Conservation (phyloP, 2,888 invertebrate genomes). For the Therioaphis trifolii region DNA sequence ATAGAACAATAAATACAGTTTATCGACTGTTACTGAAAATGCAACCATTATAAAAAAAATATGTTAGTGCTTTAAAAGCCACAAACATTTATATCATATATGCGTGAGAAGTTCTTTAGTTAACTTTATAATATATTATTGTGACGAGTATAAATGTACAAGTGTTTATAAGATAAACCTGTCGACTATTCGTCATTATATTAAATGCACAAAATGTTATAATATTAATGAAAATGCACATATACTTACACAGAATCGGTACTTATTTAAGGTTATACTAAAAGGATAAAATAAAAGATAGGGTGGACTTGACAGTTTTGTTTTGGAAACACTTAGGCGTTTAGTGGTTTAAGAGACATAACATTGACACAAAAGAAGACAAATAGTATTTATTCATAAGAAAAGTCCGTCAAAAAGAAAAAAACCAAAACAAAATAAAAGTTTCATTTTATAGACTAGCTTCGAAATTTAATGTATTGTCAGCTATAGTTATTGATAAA, state of each 20-base stretch:
- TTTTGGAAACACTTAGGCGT: not conserved
- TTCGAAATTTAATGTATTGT: not conserved
- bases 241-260: not conserved
- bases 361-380: not conserved
- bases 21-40: no score
- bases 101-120: not conserved
- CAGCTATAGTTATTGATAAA: not conserved
- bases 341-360: not conserved
- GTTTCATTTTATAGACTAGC: no score
- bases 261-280: not conserved
- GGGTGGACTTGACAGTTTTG: conserved; percentile 17
- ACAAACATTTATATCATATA: not conserved
- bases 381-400: not conserved
- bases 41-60: no score
- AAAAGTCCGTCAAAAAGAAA: not conserved
- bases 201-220: conserved; percentile 13
- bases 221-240: conserved; percentile 1
- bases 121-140: no score
- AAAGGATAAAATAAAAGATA: not conserved
- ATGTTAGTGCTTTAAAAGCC: no score
- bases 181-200: conserved; percentile 21
- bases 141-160: not conserved
- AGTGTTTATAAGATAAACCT: not conserved
- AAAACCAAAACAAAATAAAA: no score
- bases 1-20: no score